Evolutionary conservation across 2,797 vertebrate species (phyloP).

Genomic region (Macropus fuliginosus): DNA sequence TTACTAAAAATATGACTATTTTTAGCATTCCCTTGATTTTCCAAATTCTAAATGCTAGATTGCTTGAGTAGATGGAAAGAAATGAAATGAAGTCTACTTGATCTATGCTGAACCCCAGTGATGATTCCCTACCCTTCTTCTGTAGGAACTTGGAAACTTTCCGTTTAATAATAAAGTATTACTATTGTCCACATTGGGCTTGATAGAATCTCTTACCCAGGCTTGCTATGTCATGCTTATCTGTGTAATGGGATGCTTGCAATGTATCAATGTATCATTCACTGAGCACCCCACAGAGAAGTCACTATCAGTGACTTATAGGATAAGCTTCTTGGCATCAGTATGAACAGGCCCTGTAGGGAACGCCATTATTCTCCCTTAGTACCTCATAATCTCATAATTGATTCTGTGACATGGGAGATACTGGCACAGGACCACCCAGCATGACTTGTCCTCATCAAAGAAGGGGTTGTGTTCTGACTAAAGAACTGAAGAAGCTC

Average conservation of each 20-base stretch:
- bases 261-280: slow-evolving; percentile 91
- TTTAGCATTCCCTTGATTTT: neutral
- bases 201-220: slow-evolving; percentile 91
- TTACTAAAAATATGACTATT: neutral
- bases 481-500: neutral
- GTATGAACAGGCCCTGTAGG: slow-evolving; percentile 96
- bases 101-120: neutral
- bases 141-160: neutral
- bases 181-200: slow-evolving; percentile 92
- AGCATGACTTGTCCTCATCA: neutral
- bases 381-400: slow-evolving; percentile 89
- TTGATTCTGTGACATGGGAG: neutral
- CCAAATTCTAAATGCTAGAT: neutral
- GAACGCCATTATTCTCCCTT: slow-evolving; percentile 91
- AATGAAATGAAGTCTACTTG: neutral
- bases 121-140: neutral
- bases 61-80: neutral
- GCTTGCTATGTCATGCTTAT: slow-evolving; percentile 91
- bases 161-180: slow-evolving; percentile 76
- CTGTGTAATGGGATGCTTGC: slow-evolving; percentile 93
- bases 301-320: slow-evolving; percentile 96
- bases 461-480: neutral
- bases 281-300: slow-evolving; percentile 93
- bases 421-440: neutral
- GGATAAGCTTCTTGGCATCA: slow-evolving; percentile 91